phyloP scores from a whole-genome alignment of 2,113 vertebrate genomes.

The Thamnaconus septentrionalis region DNA sequence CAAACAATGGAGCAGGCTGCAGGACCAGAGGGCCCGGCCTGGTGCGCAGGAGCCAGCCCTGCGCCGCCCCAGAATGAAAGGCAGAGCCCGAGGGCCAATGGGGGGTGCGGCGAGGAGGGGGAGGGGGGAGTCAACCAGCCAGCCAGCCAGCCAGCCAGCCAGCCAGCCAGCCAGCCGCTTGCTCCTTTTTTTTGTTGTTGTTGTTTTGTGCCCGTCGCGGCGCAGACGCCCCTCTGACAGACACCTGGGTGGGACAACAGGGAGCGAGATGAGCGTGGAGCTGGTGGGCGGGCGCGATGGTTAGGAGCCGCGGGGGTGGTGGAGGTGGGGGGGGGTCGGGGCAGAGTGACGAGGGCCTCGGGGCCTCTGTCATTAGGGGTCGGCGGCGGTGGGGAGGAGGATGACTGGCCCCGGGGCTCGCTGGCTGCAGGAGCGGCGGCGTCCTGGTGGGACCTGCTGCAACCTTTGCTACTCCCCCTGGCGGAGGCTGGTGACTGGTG shows the following conservation, averaged over 20 bases:
- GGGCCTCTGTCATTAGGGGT: constrained; percentile 78
- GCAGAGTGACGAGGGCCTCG: constrained; percentile 66
- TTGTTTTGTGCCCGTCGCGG: constrained; percentile 69
- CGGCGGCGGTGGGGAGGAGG: constrained; percentile 62
- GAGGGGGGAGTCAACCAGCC: constrained; percentile 35
- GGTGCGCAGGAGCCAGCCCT: constrained; percentile 55
- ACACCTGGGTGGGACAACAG: constrained; percentile 84
- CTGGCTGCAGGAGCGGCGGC: constrained; percentile 69
- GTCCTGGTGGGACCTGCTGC: constrained; percentile 58
- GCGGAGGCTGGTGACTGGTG: constrained; percentile 67
- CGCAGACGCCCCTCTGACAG: constrained; percentile 67
- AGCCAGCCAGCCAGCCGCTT: too few relatives aligned
- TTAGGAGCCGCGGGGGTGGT: constrained; percentile 34
- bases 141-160: too few relatives aligned
- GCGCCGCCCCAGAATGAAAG: constrained; percentile 75
- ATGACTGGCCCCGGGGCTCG: constrained; percentile 68
- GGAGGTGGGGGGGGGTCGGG: constrained; percentile 38
- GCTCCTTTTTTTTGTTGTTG: neutral
- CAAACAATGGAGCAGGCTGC: constrained; percentile 75
- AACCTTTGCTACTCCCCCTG: constrained; percentile 72
- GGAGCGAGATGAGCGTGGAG: constrained; percentile 41
- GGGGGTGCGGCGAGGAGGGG: constrained; percentile 47
- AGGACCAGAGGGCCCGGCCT: constrained; percentile 67
- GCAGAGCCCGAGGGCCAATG: constrained; percentile 64
- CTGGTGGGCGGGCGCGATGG: neutral